A percentile compares a stretch with the other conserved stretches of the same genome.
Conservation (phyloP, 92 coral and sea anemone genomes). For the Epizoanthus stellaris region DNA sequence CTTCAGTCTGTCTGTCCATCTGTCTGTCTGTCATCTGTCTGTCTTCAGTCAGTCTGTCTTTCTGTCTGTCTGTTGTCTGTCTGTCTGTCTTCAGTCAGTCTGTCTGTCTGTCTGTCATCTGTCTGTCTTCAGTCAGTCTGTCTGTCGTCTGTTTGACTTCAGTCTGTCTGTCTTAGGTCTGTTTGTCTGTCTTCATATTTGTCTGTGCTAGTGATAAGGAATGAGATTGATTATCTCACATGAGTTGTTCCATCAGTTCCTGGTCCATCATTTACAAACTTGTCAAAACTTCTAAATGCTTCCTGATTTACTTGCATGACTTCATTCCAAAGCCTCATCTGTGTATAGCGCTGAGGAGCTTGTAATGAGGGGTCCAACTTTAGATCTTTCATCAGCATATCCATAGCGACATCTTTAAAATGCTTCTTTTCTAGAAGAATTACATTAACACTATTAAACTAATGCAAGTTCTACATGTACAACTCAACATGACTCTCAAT, state of each 20-base stretch:
- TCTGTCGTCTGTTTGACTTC: too few species aligned
- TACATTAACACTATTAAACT: background rate
- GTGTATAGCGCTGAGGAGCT: slow-evolving; percentile 51
- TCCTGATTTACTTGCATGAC: slow-evolving; percentile 73
- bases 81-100: background rate
- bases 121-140: background rate
- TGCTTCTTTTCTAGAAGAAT: slow-evolving; percentile 45
- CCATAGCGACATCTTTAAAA: slow-evolving; percentile 61
- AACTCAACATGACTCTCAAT: too few species aligned
- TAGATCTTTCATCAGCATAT: slow-evolving; percentile 60
- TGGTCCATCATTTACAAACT: slow-evolving; percentile 34
- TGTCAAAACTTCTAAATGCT: slow-evolving; percentile 57
- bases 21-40: too few species aligned
- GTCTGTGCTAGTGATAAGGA: too few species aligned
- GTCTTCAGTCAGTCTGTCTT: too few species aligned
- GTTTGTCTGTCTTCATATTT: too few species aligned
- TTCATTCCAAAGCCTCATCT: slow-evolving; percentile 76
- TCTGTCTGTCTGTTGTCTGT: background rate
- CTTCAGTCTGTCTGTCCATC: too few species aligned
- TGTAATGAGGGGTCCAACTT: slow-evolving; percentile 47
- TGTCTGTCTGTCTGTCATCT: background rate
- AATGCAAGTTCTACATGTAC: too few species aligned
- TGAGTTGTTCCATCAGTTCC: background rate
- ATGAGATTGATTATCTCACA: too few species aligned
- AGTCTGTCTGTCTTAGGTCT: too few species aligned